Base-by-base conservation (phyloP, 2,113 vertebrate species). In the Dicrurus megarhynchus region DNA sequence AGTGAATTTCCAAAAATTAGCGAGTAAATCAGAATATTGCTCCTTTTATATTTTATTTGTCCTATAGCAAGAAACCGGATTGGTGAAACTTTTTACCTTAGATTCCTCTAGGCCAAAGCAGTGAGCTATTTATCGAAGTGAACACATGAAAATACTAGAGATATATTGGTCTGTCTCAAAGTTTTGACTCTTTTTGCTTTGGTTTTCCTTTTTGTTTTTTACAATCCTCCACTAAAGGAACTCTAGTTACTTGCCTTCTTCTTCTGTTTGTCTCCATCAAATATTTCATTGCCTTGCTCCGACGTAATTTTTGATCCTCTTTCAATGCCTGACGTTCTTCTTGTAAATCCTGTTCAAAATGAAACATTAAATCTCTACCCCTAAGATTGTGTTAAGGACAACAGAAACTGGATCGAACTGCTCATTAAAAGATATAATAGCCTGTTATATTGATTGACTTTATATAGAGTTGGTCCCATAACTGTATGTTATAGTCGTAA, bases 241-340 rank as follows among this genome's bases (percentile, higher is more conserved):
- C 11, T 12, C 57, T 24, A 46, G 23, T 75, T 85, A 97, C 98
- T 98, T 96, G 99, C 99, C 97, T 99, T 90, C 98, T 98, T 67
- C 99, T 98, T 91, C 97, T 98, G 91, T 98, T 99, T 94, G 99
- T 99, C 95, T 99, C 99, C 86, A 95, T 55, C 14, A 88, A 98
- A 82, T 98, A 98, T 96, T 98, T 99, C 71, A 97, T 98, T 47
- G 98, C 98, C 76, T 95, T 97, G 69, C 90, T 98, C 94, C 98
- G 97, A 97, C 97, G 97, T 24, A 97, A 42, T 97, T 98, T 99
- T 96, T 99, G 99, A 95, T 99, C 97, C 82, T 99, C 98, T 60
- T 98, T 92, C 97, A 99, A 78, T 13, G 97, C 76, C 28, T 84
- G 96, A 61, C 97, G 98, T 55, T 99, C 98, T 87, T 98, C 97